Evolutionary conservation across 2,888 invertebrate species (phyloP), one percentile per base, ranked within the genome.

Genomic region (Coremacera marginata): DNA sequence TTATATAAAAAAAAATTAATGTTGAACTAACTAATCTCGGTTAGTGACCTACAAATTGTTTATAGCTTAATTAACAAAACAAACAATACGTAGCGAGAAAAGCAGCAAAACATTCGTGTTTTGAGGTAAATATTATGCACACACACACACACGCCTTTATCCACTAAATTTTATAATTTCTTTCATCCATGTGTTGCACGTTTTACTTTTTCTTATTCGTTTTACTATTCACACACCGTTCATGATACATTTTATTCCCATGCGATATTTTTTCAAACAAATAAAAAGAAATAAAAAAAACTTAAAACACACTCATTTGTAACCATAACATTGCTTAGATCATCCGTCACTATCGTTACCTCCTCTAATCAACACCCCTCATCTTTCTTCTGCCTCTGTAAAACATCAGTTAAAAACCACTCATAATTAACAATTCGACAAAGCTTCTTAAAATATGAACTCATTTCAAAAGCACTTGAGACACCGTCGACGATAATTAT

Each of bases 381-480:
- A 19, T 11, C n/a, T 22, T 19, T 1, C 55, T 55, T 44, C 11
- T 44, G 11, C 1, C 11, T 7, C 3, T 44, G 44, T 11, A 44
- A 44, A 44, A 44, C 44, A 44, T 44, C 44, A 11, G 44, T 44
- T 44, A 44, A 44, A 14, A 44, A 44, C 44, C 44, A 44, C 44
- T 44, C 44, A 44, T 44, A 44, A 60, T 60, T 60, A 27, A 60
- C 60, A 60, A 27, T 60, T 60, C 27, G 27, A 60, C 67, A 37
- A 19, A 67, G 67, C 37, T 67, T n/a, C 44, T 37, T 19, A 37
- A n/a, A 67, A 76, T 77, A 78, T 65, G 81, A 82, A 81, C 84
- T 84, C 83, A 82, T 85, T 85, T 84, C 81, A 85, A 84, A 83
- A 85, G 75, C 84, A 85, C 85, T 85, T 82, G 84, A 85, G 85